Evolutionary conservation across 2,797 vertebrate genomes (phyloP).

Genomic region (Rhinella marina): DNA sequence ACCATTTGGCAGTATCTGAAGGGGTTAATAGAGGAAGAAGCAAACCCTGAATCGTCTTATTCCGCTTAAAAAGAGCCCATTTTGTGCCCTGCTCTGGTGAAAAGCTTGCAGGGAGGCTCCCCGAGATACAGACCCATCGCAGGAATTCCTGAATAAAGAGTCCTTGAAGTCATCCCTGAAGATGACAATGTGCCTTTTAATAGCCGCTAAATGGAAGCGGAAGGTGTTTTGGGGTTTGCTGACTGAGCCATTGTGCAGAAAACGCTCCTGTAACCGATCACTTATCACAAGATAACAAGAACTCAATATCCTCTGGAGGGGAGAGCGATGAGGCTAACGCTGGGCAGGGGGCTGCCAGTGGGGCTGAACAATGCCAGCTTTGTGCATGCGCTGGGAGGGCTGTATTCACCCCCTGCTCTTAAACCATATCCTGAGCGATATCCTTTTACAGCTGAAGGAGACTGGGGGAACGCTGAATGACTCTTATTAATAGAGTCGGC

Average conservation of each 20-base stretch:
- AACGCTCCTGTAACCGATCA: constrained; percentile 57
- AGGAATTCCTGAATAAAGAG: constrained; percentile 29
- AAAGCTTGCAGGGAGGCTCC: neutral
- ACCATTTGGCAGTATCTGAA: no score
- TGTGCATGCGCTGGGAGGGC: constrained; percentile 45
- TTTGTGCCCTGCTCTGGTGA: neutral
- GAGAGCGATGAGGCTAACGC: constrained; percentile 33
- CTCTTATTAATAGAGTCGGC: constrained; percentile 36
- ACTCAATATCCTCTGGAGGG: constrained; percentile 45
- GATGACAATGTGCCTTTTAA: constrained; percentile 53
- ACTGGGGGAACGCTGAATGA: constrained; percentile 25
- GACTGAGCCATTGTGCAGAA: constrained; percentile 54
- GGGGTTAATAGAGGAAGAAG: neutral
- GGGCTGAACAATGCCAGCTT: constrained; percentile 55
- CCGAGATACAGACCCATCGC: neutral
- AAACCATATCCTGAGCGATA: constrained; percentile 58
- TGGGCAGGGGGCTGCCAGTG: constrained; percentile 51
- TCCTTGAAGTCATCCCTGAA: constrained; percentile 8
- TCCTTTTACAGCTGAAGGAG: constrained; percentile 55
- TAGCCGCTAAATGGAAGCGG: constrained; percentile 19
- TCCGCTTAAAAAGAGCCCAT: neutral
- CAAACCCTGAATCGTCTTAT: neutral
- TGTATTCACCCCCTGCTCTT: constrained; percentile 42
- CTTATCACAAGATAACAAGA: constrained; percentile 63
- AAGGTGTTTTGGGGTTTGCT: constrained; percentile 48